Conservation (phyloP, 2,888 invertebrate species). For the Drosophila siamana region DNA sequence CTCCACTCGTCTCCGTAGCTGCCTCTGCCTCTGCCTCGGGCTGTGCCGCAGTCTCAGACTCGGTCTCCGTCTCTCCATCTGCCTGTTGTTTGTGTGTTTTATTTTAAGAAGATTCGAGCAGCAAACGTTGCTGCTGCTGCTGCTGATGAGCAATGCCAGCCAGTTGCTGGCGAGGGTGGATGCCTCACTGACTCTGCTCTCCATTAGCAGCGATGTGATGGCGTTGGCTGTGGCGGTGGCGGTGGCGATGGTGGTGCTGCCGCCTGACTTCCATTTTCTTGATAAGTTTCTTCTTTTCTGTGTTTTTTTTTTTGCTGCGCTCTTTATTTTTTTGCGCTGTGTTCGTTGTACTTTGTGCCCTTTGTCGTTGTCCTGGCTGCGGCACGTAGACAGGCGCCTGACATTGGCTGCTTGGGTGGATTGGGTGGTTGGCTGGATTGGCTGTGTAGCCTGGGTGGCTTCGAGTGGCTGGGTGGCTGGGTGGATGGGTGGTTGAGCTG, state of each 20-base stretch:
- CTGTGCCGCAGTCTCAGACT: slow-evolving; percentile 23
- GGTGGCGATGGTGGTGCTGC: slow-evolving; percentile 13
- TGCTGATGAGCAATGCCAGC: slow-evolving; percentile 70
- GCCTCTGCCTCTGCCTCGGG: not conserved
- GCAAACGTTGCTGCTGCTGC: slow-evolving; percentile 17
- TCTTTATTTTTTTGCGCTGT: too few relatives aligned
- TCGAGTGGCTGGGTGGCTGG: slow-evolving; percentile 14
- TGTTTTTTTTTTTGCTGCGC: slow-evolving; percentile 28
- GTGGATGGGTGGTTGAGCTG: not conserved
- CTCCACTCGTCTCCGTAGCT: not conserved
- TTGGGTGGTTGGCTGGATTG: slow-evolving; percentile 16
- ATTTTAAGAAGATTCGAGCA: slow-evolving; percentile 75
- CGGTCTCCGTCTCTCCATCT: slow-evolving; percentile 14
- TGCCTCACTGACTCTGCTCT: slow-evolving; percentile 27
- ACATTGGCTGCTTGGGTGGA: slow-evolving; percentile 41
- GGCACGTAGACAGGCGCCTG: slow-evolving; percentile 66
- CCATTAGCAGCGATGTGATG: slow-evolving; percentile 24
- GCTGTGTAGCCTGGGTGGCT: not conserved
- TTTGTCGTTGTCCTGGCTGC: slow-evolving; percentile 61
- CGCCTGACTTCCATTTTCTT: slow-evolving; percentile 74
- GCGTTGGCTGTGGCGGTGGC: slow-evolving; percentile 40
- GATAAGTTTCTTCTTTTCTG: slow-evolving; percentile 63
- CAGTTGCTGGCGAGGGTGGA: slow-evolving; percentile 33
- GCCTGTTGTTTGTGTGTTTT: slow-evolving; percentile 60
- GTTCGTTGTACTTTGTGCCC: slow-evolving; percentile 49